Percentiles rank a stretch among this genome's conserved stretches.
phyloP scores from a whole-genome alignment of 1,140 invertebrate genomes.

The Anadara kagoshimensis region DNA sequence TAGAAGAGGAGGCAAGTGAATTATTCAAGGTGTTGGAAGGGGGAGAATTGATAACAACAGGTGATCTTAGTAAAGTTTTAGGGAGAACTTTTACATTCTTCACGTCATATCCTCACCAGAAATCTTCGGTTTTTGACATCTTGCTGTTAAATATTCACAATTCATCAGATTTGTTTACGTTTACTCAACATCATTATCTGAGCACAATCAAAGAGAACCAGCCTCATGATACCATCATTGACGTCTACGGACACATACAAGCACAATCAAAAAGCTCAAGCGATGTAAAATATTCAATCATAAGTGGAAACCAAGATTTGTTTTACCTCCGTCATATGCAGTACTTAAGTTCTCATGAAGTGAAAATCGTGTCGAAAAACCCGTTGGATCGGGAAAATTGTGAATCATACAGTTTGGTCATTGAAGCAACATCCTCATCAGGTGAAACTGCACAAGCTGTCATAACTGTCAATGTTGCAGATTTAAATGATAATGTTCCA shows the following conservation, averaged over 20 bases:
- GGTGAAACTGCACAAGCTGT: conserved; percentile 22
- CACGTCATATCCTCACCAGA: not conserved
- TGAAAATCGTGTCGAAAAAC: conserved; percentile 26
- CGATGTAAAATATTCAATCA: conserved; percentile 10
- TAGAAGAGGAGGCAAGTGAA: not conserved
- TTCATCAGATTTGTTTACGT: conserved; percentile 23
- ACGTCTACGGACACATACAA: conserved; percentile 16
- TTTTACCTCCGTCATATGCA: conserved; percentile 16
- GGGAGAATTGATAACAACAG: conserved; percentile 20
- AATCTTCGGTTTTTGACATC: conserved; percentile 7
- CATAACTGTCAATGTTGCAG: conserved; percentile 26
- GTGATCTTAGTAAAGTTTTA: conserved; percentile 2
- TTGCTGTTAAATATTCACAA: conserved; percentile 21
- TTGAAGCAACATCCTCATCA: conserved; percentile 18
- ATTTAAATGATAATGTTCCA: conserved; percentile 35
- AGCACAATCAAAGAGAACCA: conserved; percentile 33
- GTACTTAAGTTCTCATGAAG: conserved; percentile 2
- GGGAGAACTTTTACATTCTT: conserved; percentile 10
- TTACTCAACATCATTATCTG: conserved; percentile 33
- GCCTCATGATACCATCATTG: conserved; percentile 25
- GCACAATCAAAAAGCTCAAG: not conserved
- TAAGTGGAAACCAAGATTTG: not conserved
- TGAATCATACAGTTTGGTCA: conserved; percentile 12
- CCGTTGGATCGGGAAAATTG: conserved; percentile 17
- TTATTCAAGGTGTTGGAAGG: conserved; percentile 5